Evolutionary conservation across 1,140 invertebrate genomes (phyloP).

Genomic region (Campoletis sonorensis): DNA sequence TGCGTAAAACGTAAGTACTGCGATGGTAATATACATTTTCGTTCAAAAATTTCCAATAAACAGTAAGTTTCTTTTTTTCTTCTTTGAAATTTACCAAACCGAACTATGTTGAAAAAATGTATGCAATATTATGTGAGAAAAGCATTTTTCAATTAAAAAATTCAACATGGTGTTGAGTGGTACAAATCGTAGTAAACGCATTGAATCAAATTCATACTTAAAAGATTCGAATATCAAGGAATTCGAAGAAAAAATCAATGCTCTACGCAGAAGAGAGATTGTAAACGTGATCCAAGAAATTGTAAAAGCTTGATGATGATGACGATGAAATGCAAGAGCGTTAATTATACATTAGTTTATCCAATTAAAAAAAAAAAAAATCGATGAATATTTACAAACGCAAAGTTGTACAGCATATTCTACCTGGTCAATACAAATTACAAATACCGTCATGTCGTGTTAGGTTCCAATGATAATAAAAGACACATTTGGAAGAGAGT

Average conservation of each 20-base stretch:
- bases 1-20: conserved; percentile 47
- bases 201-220: too few relatives aligned
- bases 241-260: too few relatives aligned
- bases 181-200: too few relatives aligned
- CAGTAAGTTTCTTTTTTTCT: too few relatives aligned
- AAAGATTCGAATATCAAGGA: too few relatives aligned
- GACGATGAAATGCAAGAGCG: background rate
- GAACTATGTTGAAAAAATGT: too few relatives aligned
- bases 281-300: too few relatives aligned
- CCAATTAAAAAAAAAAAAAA: background rate
- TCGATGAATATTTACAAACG: background rate
- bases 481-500: background rate
- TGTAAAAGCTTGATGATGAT: background rate
- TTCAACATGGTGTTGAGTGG: too few relatives aligned
- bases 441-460: background rate
- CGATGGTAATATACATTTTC: conserved; percentile 30
- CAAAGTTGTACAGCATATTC: conserved; percentile 6
- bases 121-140: too few relatives aligned
- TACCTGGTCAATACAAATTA: conserved; percentile 13
- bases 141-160: too few relatives aligned
- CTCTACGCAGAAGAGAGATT: too few relatives aligned
- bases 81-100: too few relatives aligned
- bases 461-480: background rate
- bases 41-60: background rate
- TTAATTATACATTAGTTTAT: background rate